These are phyloP conservation scores for Molanna angustata DNA, from an alignment of 2,888 invertebrate species.

Conservation along the genomic window DNA sequence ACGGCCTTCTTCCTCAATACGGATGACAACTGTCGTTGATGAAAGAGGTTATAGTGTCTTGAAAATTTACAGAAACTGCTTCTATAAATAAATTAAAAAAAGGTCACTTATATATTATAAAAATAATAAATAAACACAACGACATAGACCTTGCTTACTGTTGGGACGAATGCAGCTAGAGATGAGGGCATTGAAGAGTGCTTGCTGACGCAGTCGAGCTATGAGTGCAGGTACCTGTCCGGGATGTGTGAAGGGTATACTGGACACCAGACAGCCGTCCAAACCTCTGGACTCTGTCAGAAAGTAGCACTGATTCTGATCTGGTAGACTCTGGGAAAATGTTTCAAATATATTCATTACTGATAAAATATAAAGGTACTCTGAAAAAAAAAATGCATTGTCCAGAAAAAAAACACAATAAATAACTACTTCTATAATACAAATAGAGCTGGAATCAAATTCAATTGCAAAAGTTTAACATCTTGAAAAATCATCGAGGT, in stretches of 20 bases:
- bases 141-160: constrained; percentile 73
- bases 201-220: constrained; percentile 81
- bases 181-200: constrained; percentile 86
- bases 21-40: no score
- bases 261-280: constrained; percentile 72
- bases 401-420: no score
- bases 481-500: no score
- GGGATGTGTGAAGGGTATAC: constrained; percentile 91
- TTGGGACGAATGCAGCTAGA: constrained; percentile 84
- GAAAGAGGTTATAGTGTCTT: no score
- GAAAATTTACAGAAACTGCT: no score
- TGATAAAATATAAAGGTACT: background rate
- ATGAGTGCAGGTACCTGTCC: constrained; percentile 88
- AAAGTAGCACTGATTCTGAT: constrained; percentile 92
- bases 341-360: no score
- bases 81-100: no score
- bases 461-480: no score
- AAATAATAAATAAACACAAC: no score
- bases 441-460: background rate
- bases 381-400: no score
- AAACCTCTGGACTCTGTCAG: constrained; percentile 78
- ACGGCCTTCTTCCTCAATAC: no score
- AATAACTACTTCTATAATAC: background rate
- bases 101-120: no score
- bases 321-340: constrained; percentile 71